Evolutionary conservation across 37 sponge, comb jelly and placozoan species (phyloP), one percentile per base, ranked within the genome.

Genomic region (Ianthella basta): DNA sequence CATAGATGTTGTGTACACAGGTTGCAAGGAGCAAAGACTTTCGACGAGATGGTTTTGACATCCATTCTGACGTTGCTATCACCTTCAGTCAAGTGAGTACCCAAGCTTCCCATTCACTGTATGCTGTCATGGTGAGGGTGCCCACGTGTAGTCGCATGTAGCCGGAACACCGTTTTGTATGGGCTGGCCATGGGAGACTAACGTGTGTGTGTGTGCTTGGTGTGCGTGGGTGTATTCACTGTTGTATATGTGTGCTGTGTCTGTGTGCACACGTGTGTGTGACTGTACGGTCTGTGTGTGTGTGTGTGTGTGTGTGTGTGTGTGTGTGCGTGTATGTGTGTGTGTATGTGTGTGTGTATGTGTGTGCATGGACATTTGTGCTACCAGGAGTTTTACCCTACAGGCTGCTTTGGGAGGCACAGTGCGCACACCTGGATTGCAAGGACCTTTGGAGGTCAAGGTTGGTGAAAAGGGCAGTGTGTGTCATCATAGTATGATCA

Each of bases 371-470:
- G 4, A 14, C 10, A 30, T 73, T 8, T 73, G 50, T 73, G 24
- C 15, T 57, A 25, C 33, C 80, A 29, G 8, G 15, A 79, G 4
- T 79, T 82, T 10, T 21, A 80, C 60, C 39, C 33, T 33, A 57
- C 74, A 95, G 84, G 98, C 98, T 13, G 68, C 87, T 18, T 84
- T 97, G 0, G 98, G 98, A 60, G 98, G 98, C 20, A 88, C 89
- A 55, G 81, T 87, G 19, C 66, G 88, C 15, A 88, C 86, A 19
- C 82, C 54, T 12, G 96, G 98, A 54, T 81, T 97, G n/a, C 87
- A 83, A 84, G 96, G 98, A 21, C 74, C 80, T 19, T 82, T 97
- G 29, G 77, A 95, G 37, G 67, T 97, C 33, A 95, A 91, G 81
- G 96, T 95, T 32, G 56, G 81, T 30, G 23, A 30, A 64, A 32